Conservation (phyloP, 2,888 invertebrate species). For the Xylota sylvarum region DNA sequence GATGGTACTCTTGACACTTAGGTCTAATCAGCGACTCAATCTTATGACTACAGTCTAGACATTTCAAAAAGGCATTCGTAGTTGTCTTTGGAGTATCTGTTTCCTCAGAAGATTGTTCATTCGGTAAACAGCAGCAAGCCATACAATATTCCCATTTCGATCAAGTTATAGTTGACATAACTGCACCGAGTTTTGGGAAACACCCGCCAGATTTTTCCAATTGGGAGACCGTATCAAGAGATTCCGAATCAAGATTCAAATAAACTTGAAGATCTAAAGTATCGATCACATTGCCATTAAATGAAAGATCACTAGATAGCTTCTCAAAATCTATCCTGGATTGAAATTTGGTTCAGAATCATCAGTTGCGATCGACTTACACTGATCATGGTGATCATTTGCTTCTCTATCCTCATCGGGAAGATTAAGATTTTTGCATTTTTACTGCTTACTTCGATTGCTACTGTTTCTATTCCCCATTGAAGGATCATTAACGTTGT, state of each 20-base stretch:
- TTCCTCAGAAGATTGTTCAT: no score
- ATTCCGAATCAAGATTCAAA: constrained; percentile 23
- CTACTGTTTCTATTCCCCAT: background rate
- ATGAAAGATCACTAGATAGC: background rate
- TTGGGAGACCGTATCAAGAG: background rate
- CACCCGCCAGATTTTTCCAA: constrained; percentile 8
- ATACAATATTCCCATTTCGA: background rate
- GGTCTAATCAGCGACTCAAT: background rate
- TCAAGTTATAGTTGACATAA: background rate
- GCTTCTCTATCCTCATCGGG: background rate
- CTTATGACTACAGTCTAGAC: background rate
- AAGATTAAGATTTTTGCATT: no score
- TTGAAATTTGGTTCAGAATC: constrained; percentile 4
- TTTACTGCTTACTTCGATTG: background rate
- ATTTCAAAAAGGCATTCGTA: background rate
- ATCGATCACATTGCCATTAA: background rate
- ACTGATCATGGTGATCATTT: background rate
- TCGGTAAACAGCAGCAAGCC: background rate
- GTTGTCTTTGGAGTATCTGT: background rate
- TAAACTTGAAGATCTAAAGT: constrained; percentile 1
- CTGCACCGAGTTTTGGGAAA: background rate
- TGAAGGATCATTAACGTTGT: background rate
- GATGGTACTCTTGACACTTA: background rate
- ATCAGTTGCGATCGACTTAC: background rate
- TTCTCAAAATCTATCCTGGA: constrained; percentile 1